Conservation (phyloP, 23 tunicate species). For the Trididemnum nubilum region DNA sequence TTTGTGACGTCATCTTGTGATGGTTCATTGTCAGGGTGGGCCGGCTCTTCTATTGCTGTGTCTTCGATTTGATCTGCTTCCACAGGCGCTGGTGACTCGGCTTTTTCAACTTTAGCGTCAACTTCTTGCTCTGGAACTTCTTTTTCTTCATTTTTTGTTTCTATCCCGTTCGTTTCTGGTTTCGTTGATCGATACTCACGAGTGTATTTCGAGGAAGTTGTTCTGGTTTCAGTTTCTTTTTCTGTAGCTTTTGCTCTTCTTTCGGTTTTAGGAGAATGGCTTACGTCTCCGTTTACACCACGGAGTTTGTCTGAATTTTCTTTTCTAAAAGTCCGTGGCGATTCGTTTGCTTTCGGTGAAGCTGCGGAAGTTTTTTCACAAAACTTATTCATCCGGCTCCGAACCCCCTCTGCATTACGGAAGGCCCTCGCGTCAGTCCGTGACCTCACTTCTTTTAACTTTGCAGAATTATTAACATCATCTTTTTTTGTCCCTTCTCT, state of each 20-base stretch:
- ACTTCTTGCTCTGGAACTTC: neutral
- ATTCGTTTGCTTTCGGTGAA: constrained; percentile 20
- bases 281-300: neutral
- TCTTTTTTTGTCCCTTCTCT: constrained; percentile 23
- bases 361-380: neutral
- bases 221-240: neutral
- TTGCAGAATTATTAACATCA: neutral
- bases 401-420: constrained; percentile 47
- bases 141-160: neutral
- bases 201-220: neutral
- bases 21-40: neutral
- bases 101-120: neutral
- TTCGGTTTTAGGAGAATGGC: neutral
- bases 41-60: neutral
- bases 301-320: neutral
- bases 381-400: constrained; percentile 65
- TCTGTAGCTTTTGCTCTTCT: neutral
- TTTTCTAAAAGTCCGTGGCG: neutral
- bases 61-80: too few species aligned
- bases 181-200: neutral
- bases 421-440: constrained; percentile 38
- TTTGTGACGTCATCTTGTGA: neutral
- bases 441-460: constrained; percentile 14
- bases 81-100: too few species aligned
- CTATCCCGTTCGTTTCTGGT: neutral